Evolutionary conservation across 2,888 invertebrate genomes (phyloP), one percentile per base, ranked within the genome.

Genomic region (Cataglyphis livida): DNA sequence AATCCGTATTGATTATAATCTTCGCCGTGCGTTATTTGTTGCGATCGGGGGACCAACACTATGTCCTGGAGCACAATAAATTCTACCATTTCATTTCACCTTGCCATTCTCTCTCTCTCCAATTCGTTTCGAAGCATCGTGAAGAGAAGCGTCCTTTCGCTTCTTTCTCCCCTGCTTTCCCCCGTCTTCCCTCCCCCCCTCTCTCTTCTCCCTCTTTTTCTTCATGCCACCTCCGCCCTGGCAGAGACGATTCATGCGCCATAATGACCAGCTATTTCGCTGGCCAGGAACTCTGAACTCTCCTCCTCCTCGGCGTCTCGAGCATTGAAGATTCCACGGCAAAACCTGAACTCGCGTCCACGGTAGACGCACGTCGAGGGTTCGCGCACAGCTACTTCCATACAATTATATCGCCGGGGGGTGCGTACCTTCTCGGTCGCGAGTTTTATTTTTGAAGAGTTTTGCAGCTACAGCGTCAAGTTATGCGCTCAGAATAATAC

Each of bases 1-100:
- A 89, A 90, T 90, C 88, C 85, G 84, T 90, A 89, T 90, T 88
- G 87, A 90, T 90, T 90, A 89, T 90, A 88, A 90, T 89, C 86
- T 84, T 89, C 84, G 83, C 83, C 75, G 87, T 84, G 86, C 84
- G 84, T 81, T 87, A 88, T 90, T 90, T 88, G 87, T 88, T 90
- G 88, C 90, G 87, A 88, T 88, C 84, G 84, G 84, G 81, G 83
- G 84, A 83, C 85, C 57, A 78, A 85, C 86, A 59, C 86, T 83
- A 86, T 84, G 87, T 84, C 85, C 64, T 57, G 74, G 65, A 66
- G 84, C 84, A 89, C 90, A 85, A 90, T 90, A 90, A 90, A 88
- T 89, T 89, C 85, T 85, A 86, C 86, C 85, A 89, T 90, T 90
- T 86, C 88, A 89, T 85, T 90, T 86, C 64, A 83, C 81, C 82